Base-by-base conservation (phyloP, 2,113 vertebrate species). In the Gobius niger region DNA sequence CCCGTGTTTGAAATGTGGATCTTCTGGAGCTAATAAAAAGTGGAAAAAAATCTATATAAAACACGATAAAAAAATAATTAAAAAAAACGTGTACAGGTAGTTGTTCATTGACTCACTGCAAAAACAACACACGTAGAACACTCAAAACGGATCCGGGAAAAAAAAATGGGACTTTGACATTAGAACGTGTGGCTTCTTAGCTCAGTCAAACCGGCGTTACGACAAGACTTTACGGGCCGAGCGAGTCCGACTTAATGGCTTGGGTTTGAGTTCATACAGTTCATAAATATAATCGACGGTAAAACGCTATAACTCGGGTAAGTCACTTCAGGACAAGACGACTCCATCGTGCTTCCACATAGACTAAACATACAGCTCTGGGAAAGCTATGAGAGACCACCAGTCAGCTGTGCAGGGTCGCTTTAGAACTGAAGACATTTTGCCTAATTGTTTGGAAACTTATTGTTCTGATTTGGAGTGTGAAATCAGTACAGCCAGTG, bases 221-320 rank as follows among this genome's bases (percentile, higher is more conserved):
- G 6, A 50, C 47, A 50, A 41, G 34, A 59, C 54, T 34, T 10
- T 2, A 15, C 1, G 56, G 53, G 24, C 12, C 19, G 41, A 67
- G 51, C 11, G 11, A 56, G 51, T 68, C 56, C 50, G n/a, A 10
- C 13, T 76, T 69, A 68, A 77, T 62, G 82, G 71, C 79, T 70
- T 66, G 8, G 68, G 70, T 67, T 77, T 80, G 9, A 50, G n/a
- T 78, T 81, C 52, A 64, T 34, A 34, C 24, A 59, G 34, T 68
- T 72, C 67, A 63, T 61, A 65, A 78, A 71, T 47, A 71, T 47
- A 34, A 68, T 65, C 14, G 46, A 72, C 63, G 62, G 51, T 65
- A 53, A 63, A 63, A 77, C 49, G 53, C 64, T 9, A 14, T 15
- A 19, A 64, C 15, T 60, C 44, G 18, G 41, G 8, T 6, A 19